phyloP scores from a whole-genome alignment of 2,113 vertebrate genomes.

The Cottus gobio region DNA sequence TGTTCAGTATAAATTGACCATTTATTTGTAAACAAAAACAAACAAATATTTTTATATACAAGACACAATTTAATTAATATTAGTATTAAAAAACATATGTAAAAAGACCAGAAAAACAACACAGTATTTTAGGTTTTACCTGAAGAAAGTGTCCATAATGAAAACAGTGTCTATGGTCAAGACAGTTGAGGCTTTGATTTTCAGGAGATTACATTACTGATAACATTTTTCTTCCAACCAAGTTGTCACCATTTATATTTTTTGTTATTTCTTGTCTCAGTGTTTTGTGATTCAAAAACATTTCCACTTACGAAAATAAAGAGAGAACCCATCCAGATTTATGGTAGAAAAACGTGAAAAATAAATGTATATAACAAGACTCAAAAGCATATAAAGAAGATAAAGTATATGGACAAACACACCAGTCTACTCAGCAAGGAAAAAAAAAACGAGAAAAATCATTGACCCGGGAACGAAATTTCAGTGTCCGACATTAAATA shows the following conservation, averaged over 20 bases:
- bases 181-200: background rate
- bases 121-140: background rate
- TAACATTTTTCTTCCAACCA: background rate
- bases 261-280: background rate
- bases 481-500: background rate
- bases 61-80: conserved; percentile 32
- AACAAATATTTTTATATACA: background rate
- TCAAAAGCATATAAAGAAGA: background rate
- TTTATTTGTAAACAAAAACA: background rate
- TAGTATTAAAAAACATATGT: conserved; percentile 5
- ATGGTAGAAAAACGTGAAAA: conserved; percentile 9
- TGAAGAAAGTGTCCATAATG: background rate
- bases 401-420: too few relatives aligned
- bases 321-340: background rate
- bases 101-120: conserved; percentile 24
- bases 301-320: background rate
- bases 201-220: background rate
- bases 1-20: background rate
- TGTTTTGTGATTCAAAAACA: background rate
- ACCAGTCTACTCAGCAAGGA: background rate
- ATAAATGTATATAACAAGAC: conserved; percentile 6
- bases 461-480: background rate
- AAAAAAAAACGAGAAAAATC: background rate
- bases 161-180: background rate
- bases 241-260: background rate